Conservation (phyloP, 2,797 vertebrate genomes). For the Threskiornis aethiopicus region DNA sequence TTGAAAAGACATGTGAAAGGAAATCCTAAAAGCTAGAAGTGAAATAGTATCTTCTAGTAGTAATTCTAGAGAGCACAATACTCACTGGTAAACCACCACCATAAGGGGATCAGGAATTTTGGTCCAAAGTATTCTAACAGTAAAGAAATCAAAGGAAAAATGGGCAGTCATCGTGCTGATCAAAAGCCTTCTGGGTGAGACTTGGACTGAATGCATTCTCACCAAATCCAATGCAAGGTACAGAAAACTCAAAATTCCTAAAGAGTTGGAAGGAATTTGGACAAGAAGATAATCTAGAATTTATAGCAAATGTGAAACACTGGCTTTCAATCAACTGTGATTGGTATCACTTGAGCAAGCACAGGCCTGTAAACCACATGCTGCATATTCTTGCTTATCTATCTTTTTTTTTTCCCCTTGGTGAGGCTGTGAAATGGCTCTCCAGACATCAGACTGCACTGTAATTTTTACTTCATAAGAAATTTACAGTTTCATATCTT, state of each 20-base stretch:
- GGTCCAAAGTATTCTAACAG: not conserved
- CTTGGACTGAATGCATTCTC: not conserved
- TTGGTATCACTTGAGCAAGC: not conserved
- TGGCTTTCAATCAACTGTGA: not conserved
- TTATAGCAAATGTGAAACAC: not conserved
- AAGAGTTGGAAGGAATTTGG: not conserved
- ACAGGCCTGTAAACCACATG: not conserved
- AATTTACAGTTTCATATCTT: conserved; percentile 63
- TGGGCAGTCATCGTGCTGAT: not conserved
- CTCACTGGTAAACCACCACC: not conserved
- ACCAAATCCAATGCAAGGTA: not conserved
- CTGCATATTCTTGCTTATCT: not conserved
- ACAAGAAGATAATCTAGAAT: not conserved
- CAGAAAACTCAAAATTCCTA: not conserved
- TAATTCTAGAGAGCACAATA: not conserved
- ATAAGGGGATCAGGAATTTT: not conserved
- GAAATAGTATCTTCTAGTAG: not conserved
- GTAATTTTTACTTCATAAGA: conserved; percentile 68
- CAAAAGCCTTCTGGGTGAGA: not conserved
- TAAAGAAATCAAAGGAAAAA: not conserved
- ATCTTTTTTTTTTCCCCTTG: not conserved
- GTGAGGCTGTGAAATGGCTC: not conserved
- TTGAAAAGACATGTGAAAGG: not conserved
- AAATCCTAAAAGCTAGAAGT: not conserved
- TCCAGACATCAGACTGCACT: conserved; percentile 16